Conservation (phyloP, 2,113 vertebrate genomes). For the Ammodytes dubius region DNA sequence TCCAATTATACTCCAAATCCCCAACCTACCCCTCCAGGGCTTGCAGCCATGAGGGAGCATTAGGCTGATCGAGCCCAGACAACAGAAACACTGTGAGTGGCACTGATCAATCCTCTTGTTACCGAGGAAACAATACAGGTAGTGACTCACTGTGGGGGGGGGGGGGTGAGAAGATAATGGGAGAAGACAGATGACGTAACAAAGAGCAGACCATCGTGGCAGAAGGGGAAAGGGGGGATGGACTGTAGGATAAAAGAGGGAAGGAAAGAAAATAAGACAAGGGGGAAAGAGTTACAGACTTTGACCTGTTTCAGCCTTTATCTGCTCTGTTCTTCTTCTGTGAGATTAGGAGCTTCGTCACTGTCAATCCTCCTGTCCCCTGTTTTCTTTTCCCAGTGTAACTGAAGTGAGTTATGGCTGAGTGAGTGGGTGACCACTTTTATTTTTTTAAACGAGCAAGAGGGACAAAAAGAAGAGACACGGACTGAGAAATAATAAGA, state of each 20-base stretch:
- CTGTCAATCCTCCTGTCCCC: constrained; percentile 1
- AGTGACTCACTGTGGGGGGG: constrained; percentile 77
- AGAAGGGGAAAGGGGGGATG: constrained; percentile 62
- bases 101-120: constrained; percentile 80
- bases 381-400: constrained; percentile 5
- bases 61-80: constrained; percentile 67
- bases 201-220: constrained; percentile 75
- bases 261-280: constrained; percentile 32
- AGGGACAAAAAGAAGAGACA: constrained; percentile 54
- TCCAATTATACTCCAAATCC: constrained; percentile 63
- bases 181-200: constrained; percentile 84
- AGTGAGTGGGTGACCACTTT: constrained; percentile 69
- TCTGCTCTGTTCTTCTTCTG: constrained; percentile 27
- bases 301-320: constrained; percentile 68
- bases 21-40: constrained; percentile 46
- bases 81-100: constrained; percentile 77
- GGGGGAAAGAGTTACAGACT: constrained; percentile 69
- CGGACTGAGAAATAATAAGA: constrained; percentile 26
- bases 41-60: constrained; percentile 63
- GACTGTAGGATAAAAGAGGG: constrained; percentile 16
- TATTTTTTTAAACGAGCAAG: constrained; percentile 7
- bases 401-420: constrained; percentile 56
- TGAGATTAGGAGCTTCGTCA: constrained; percentile 19
- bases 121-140: constrained; percentile 84
- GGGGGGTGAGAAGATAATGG: constrained; percentile 70